phyloP scores from a whole-genome alignment of 2,797 vertebrate species.

The Momotus momota region DNA sequence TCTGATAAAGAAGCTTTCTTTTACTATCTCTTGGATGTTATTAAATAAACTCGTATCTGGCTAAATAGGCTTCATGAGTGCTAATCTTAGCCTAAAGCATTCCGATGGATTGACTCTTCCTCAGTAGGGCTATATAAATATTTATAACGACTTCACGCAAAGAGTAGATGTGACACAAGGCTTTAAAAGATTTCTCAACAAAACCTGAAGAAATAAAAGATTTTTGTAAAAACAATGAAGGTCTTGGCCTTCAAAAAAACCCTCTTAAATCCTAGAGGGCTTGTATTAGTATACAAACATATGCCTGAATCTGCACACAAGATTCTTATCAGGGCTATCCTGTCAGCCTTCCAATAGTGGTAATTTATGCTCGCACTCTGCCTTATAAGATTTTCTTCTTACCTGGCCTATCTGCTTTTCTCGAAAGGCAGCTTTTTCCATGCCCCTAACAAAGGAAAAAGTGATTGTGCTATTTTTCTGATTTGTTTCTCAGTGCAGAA shows the following conservation, averaged over 20 bases:
- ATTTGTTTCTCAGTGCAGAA: neutral
- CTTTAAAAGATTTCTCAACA: constrained; percentile 19
- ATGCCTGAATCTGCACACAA: neutral
- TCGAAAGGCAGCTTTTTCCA: neutral
- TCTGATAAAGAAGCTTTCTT: constrained; percentile 54
- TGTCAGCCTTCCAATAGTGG: neutral
- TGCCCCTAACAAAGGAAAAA: neutral
- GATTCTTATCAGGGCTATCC: neutral
- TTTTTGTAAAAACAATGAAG: neutral
- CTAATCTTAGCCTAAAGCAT: constrained; percentile 67
- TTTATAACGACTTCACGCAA: constrained; percentile 51
- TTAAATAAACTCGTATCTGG: constrained; percentile 58
- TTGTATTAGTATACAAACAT: neutral
- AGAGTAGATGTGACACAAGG: neutral
- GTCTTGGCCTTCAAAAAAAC: neutral
- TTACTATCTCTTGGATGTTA: constrained; percentile 42
- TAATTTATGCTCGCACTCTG: neutral
- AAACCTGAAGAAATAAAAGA: neutral
- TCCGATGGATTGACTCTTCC: constrained; percentile 49
- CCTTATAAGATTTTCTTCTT: neutral
- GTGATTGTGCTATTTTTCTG: neutral
- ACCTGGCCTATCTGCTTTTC: neutral
- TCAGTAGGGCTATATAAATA: constrained; percentile 57
- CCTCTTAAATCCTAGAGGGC: neutral
- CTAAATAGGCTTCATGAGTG: constrained; percentile 63